phyloP scores from a whole-genome alignment of 2,113 vertebrate species.

The Bolborhynchus lineola region DNA sequence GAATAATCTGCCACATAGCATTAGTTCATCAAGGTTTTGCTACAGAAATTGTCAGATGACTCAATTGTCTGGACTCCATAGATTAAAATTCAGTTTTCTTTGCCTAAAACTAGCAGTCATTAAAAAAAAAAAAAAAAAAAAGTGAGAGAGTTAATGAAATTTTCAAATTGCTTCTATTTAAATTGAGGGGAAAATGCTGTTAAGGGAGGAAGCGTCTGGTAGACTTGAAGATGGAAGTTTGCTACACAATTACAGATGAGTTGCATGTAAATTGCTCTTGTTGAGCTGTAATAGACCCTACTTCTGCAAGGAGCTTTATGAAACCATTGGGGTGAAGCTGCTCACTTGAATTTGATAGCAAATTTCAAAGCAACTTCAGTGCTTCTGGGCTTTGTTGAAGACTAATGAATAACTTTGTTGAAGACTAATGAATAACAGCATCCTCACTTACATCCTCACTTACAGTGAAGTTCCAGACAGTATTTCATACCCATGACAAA shows the following conservation, averaged over 20 bases:
- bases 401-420: not conserved
- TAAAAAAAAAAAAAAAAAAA: not conserved
- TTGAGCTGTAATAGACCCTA: not conserved
- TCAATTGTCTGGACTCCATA: slow-evolving; percentile 9
- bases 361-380: not conserved
- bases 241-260: not conserved
- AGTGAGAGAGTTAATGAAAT: not conserved
- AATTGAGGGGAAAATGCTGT: not conserved
- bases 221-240: not conserved
- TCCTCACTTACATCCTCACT: not conserved
- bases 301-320: not conserved
- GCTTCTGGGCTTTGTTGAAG: not conserved
- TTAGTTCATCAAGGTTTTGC: slow-evolving; percentile 10
- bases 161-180: not conserved
- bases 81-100: slow-evolving; percentile 40
- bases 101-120: slow-evolving; percentile 11
- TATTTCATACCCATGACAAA: not conserved
- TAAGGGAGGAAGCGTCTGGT: not conserved
- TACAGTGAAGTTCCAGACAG: not conserved
- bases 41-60: slow-evolving; percentile 40
- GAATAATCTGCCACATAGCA: not conserved
- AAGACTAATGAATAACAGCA: not conserved
- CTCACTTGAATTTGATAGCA: not conserved
- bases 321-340: not conserved
- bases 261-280: not conserved